These are phyloP conservation scores for Hylaeus anthracinus DNA, from an alignment of 1,140 invertebrate genomes.

Conservation along the genomic window DNA sequence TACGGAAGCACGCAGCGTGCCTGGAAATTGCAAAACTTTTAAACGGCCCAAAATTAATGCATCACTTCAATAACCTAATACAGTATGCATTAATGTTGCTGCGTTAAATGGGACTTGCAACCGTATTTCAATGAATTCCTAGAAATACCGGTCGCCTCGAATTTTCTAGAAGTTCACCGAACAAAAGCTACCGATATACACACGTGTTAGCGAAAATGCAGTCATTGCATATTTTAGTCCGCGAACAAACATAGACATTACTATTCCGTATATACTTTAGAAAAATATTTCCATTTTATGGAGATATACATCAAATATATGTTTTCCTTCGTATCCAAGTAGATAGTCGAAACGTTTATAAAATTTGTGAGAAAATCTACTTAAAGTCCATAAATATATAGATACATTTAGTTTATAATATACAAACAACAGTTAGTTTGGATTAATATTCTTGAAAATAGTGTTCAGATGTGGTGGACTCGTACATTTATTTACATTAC, in stretches of 20 bases:
- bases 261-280: too few species aligned
- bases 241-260: not conserved
- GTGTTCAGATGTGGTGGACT: too few species aligned
- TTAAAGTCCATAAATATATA: too few species aligned
- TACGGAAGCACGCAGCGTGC: not conserved
- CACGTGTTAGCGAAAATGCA: not conserved
- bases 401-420: too few species aligned
- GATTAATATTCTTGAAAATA: too few species aligned
- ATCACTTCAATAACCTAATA: constrained; percentile 26
- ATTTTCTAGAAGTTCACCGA: not conserved
- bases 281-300: too few species aligned
- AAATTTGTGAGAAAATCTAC: too few species aligned
- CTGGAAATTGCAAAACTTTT: constrained; percentile 34
- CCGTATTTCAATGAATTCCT: constrained; percentile 32
- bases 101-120: not conserved
- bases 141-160: not conserved
- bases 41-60: constrained; percentile 21
- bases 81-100: constrained; percentile 36
- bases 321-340: too few species aligned
- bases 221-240: not conserved
- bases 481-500: too few species aligned
- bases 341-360: too few species aligned
- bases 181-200: not conserved
- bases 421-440: too few species aligned
- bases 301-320: too few species aligned